phyloP scores from a whole-genome alignment of 2,113 vertebrate species.

The Chloropsis cyanopogon region DNA sequence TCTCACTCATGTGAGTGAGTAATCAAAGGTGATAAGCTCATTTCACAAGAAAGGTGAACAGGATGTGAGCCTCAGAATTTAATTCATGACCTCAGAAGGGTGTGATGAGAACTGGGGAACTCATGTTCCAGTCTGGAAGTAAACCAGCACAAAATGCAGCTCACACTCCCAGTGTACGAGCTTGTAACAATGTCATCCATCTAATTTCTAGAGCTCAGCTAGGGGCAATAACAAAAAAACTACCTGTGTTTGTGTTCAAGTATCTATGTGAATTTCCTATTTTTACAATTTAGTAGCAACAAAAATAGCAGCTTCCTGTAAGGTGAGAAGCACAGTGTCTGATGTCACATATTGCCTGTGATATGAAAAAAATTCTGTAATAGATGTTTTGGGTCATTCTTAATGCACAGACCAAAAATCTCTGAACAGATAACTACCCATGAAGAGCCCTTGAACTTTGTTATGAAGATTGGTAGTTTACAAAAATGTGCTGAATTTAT shows the following conservation, averaged over 20 bases:
- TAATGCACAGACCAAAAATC: background rate
- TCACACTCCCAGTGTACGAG: background rate
- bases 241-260: background rate
- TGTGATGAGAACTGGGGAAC: background rate
- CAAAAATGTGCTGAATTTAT: background rate
- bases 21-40: background rate
- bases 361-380: background rate
- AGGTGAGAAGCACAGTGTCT: background rate
- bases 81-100: background rate
- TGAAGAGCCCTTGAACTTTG: background rate
- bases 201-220: background rate
- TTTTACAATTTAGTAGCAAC: background rate
- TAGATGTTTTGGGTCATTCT: background rate
- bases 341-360: background rate
- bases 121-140: background rate
- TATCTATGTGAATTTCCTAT: background rate
- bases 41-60: background rate
- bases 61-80: background rate
- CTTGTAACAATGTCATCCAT: background rate
- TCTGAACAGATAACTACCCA: background rate
- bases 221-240: background rate
- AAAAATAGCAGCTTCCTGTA: background rate
- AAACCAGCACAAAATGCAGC: background rate
- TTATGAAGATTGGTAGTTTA: background rate
- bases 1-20: background rate